These are phyloP conservation scores for Pseudobourletiella spinata DNA, from an alignment of 1,140 invertebrate species.

Conservation along the genomic window DNA sequence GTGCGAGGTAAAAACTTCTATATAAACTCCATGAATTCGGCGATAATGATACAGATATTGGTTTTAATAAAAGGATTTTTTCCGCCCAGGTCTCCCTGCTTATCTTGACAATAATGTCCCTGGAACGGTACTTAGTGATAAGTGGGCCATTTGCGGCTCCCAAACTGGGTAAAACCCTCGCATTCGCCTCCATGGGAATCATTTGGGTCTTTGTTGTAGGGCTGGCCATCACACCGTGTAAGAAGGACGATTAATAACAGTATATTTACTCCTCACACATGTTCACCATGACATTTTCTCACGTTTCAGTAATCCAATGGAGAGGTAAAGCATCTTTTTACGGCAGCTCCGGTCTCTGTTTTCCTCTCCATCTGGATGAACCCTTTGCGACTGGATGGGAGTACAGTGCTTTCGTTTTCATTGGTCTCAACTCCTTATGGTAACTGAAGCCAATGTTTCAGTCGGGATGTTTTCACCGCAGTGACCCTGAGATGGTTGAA, in stretches of 20 bases:
- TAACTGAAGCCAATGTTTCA: neutral
- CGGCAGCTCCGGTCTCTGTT: constrained; percentile 60
- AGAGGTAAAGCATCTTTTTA: constrained; percentile 56
- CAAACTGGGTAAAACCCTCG: constrained; percentile 48
- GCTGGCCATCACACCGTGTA: constrained; percentile 57
- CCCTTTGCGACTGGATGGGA: constrained; percentile 61
- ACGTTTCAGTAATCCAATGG: constrained; percentile 49
- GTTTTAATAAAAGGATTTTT: too few species aligned
- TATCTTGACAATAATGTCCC: constrained; percentile 64
- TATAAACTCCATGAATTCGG: too few species aligned
- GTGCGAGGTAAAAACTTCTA: constrained; percentile 58
- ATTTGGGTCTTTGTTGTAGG: constrained; percentile 57
- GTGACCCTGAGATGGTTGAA: neutral
- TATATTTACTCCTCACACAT: neutral
- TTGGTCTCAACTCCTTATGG: constrained; percentile 52
- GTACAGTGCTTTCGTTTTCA: constrained; percentile 62
- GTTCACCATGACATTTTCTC: too few species aligned
- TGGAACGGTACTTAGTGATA: constrained; percentile 64
- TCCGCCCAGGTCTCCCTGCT: constrained; percentile 58
- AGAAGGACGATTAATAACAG: constrained; percentile 9
- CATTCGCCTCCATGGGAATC: constrained; percentile 46
- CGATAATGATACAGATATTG: too few species aligned
- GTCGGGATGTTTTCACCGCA: neutral
- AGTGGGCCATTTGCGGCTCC: constrained; percentile 55
- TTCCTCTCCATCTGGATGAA: constrained; percentile 63